These are phyloP conservation scores for Glaucidium brasilianum DNA, from an alignment of 2,113 vertebrate species.

Conservation along the genomic window DNA sequence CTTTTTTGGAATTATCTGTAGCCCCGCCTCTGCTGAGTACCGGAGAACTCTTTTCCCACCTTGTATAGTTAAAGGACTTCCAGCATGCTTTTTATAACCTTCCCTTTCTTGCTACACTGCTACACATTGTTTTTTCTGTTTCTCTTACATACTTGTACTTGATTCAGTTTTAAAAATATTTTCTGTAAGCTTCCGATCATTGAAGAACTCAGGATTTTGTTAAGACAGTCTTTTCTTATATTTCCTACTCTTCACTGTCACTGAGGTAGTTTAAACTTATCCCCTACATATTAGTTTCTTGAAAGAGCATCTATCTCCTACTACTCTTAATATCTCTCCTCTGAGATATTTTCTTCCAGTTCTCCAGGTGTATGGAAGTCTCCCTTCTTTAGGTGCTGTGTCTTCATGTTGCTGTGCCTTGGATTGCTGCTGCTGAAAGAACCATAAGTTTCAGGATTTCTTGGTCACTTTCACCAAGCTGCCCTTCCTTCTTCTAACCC, in stretches of 20 bases:
- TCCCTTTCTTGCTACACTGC: background rate
- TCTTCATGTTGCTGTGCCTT: background rate
- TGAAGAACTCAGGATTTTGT: background rate
- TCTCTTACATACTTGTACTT: background rate
- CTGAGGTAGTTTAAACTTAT: background rate
- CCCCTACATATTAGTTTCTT: background rate
- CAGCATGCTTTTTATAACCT: background rate
- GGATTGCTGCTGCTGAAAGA: background rate
- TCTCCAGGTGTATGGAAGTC: background rate
- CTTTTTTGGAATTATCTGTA: background rate
- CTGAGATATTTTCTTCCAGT: background rate
- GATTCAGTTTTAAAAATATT: background rate
- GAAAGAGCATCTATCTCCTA: background rate
- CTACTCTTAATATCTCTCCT: background rate
- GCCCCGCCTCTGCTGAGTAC: background rate
- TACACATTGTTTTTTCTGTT: background rate
- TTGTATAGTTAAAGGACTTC: background rate
- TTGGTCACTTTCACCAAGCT: background rate
- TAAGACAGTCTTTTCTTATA: background rate
- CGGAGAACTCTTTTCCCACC: background rate
- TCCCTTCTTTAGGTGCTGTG: background rate
- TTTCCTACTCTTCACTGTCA: background rate
- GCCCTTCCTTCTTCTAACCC: background rate
- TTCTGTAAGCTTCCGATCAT: background rate
- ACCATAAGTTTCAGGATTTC: background rate